Percentiles rank a stretch among this genome's conserved stretches.
Conservation (phyloP, 64 coral and sea anemone species). For the Anthopleura sola region DNA sequence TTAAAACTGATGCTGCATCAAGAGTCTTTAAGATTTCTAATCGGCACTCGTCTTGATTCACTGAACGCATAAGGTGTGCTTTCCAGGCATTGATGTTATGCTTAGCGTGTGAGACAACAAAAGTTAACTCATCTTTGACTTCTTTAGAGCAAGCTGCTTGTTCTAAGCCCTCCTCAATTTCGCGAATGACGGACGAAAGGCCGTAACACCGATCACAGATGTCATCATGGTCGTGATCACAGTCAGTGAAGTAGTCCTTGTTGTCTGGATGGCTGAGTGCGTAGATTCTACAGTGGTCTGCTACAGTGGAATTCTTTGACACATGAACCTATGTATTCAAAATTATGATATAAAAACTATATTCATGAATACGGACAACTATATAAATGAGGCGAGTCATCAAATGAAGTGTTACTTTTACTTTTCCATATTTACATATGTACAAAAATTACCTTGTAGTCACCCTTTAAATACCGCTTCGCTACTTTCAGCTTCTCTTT, state of each 20-base stretch:
- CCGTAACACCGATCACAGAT: constrained; percentile 21
- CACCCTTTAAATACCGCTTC: constrained; percentile 54
- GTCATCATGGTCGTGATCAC: constrained; percentile 26
- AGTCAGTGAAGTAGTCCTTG: background rate
- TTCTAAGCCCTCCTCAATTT: constrained; percentile 16
- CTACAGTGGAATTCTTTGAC: constrained; percentile 8
- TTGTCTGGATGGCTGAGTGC: constrained; percentile 8
- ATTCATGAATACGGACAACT: no score
- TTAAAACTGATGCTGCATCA: constrained; percentile 23
- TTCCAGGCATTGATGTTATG: constrained; percentile 37
- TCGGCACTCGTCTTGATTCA: constrained; percentile 41
- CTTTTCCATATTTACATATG: no score
- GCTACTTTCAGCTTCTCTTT: constrained; percentile 43
- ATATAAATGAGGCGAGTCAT: no score
- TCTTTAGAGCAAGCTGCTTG: constrained; percentile 17
- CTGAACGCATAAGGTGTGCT: constrained; percentile 36
- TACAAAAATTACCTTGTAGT: constrained; percentile 37
- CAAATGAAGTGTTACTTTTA: no score
- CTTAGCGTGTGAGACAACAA: constrained; percentile 22
- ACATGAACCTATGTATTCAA: constrained; percentile 29
- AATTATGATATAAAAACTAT: no score
- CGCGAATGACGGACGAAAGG: background rate
- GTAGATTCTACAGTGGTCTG: constrained; percentile 38
- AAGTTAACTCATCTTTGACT: constrained; percentile 6
- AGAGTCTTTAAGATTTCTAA: constrained; percentile 18